Evolutionary conservation across 92 coral and sea anemone genomes (phyloP).

Genomic region (Actinostola sp.): DNA sequence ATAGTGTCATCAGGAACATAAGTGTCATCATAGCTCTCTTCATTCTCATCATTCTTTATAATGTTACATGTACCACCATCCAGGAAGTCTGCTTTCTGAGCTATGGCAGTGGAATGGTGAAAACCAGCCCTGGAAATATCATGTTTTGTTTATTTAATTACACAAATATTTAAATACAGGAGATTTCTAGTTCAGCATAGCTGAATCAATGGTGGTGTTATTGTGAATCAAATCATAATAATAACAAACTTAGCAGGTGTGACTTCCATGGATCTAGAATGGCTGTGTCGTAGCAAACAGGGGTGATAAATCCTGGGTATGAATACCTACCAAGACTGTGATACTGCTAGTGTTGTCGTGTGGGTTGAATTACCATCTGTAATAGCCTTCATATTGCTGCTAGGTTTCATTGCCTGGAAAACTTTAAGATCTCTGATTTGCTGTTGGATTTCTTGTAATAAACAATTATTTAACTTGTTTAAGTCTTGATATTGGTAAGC

Average conservation of each 20-base stretch:
- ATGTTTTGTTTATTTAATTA: neutral
- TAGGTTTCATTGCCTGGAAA: constrained; percentile 56
- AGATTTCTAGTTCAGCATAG: neutral
- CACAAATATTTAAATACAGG: neutral
- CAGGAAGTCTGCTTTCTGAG: neutral
- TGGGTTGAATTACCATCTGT: constrained; percentile 59
- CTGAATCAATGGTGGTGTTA: neutral
- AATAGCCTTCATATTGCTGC: constrained; percentile 53
- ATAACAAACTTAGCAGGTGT: neutral
- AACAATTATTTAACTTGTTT: constrained; percentile 77
- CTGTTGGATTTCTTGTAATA: constrained; percentile 83
- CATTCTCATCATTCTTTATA: neutral
- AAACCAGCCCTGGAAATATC: constrained; percentile 8
- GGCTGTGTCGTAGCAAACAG: too few species aligned
- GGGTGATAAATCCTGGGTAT: neutral
- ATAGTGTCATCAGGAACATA: constrained; percentile 13
- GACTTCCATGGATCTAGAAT: neutral
- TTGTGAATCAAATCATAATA: too few species aligned
- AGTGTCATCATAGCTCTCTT: constrained; percentile 36
- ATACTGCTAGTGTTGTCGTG: constrained; percentile 12
- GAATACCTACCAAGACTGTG: constrained; percentile 38
- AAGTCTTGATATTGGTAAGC: constrained; percentile 88
- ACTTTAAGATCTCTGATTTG: constrained; percentile 72
- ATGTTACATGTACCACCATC: neutral
- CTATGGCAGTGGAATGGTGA: constrained; percentile 1